Base-by-base conservation (phyloP, 2,797 vertebrate species). In the Centropyge bicolor region DNA sequence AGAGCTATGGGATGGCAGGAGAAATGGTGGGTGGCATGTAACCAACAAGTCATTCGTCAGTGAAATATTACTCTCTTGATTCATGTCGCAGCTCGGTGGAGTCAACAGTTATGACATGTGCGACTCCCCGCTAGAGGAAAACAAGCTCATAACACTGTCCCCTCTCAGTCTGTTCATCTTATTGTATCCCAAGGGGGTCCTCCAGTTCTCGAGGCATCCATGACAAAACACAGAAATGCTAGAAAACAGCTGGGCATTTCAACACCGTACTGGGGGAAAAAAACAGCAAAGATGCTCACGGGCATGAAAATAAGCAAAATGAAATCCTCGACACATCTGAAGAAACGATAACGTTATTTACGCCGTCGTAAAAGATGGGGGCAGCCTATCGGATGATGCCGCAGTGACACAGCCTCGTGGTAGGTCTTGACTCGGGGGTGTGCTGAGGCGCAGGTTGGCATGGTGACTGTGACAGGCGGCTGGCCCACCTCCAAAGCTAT, bases 401-500 rank as follows among this genome's bases (percentile, higher is more conserved):
- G 54, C 77, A 46, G 83, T 71, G 65, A 87, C 35, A 76, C 57
- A 31, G 76, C 81, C 86, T 66, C 67, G 64, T 80, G 90, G 88
- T 84, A 88, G 94, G 90, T 93, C 93, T 83, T 93, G 95, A 94
- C 93, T 94, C 72, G 66, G 76, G 90, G 87, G 86, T 70, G 85
- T 89, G 86, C 86, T 83, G 71, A 86, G 91, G 92, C 64, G 70
- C 86, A 76, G 85, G 95, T 96, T 93, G 93, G 86, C 93, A 92
- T 94, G 94, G 93, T 70, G 92, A 96, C 89, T 74, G 76, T 95
- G 95, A 95, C 95, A 96, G 92, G 91, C 91, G 87, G 85, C 88
- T 92, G 93, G 90, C 85, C 89, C 80, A 68, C 78, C 92, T 95
- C 92, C 91, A 95, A 95, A 96, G 94, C 95, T 94, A 95, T 94